Evolutionary conservation across 2,888 invertebrate genomes (phyloP).

Genomic region (Andrena marginata): DNA sequence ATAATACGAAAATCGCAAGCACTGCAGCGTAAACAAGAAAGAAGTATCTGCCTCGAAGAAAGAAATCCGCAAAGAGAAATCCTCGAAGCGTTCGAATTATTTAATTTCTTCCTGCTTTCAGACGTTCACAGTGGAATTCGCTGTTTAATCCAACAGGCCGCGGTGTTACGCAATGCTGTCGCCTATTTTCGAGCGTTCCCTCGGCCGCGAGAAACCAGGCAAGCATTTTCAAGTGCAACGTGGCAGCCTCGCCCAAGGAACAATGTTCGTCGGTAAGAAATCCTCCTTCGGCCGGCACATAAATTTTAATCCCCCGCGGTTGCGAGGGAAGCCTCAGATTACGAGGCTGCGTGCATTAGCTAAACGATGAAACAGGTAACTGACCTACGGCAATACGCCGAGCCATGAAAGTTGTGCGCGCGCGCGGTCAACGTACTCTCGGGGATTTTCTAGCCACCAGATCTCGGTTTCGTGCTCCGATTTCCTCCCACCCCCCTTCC

Average conservation of each 20-base stretch:
- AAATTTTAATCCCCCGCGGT: constrained; percentile 34
- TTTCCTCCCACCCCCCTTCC: constrained; percentile 36
- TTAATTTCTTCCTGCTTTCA: neutral
- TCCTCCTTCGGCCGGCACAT: constrained; percentile 2
- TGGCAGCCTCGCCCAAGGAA: neutral
- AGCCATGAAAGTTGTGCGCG: constrained; percentile 55
- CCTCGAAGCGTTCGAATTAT: neutral
- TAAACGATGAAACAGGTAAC: constrained; percentile 70
- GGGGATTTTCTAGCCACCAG: constrained; percentile 47
- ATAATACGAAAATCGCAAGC: too few relatives aligned
- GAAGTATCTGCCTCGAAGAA: too few relatives aligned
- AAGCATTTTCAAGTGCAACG: neutral
- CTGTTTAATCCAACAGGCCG: neutral
- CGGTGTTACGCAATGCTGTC: neutral
- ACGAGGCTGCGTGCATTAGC: constrained; percentile 58
- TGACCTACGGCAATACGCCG: constrained; percentile 72
- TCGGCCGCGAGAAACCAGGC: neutral
- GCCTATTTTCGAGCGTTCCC: neutral
- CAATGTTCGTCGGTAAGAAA: neutral
- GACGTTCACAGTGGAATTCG: neutral
- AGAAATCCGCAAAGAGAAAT: neutral
- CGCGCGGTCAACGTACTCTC: constrained; percentile 70
- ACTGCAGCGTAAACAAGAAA: neutral
- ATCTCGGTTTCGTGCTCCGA: constrained; percentile 56
- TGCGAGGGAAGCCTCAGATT: constrained; percentile 51